phyloP scores from a whole-genome alignment of 1,140 invertebrate genomes.

The Solenopsis fugax region DNA sequence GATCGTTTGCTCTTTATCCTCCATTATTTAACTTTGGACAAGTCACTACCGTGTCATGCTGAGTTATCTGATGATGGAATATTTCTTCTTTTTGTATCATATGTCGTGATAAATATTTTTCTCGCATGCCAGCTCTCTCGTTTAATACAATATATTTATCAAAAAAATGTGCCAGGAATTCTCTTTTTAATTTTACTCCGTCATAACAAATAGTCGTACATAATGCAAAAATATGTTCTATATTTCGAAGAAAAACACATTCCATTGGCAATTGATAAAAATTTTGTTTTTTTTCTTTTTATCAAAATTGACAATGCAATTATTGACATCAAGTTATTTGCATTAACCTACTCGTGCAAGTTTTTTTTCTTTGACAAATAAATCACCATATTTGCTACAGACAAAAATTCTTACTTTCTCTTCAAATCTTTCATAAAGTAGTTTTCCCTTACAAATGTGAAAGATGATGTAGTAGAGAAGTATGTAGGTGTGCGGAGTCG shows the following conservation, averaged over 20 bases:
- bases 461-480: background rate
- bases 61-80: conserved; percentile 22
- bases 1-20: conserved; percentile 49
- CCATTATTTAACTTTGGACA: conserved; percentile 41
- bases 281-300: background rate
- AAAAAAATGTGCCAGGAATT: background rate
- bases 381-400: background rate
- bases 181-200: background rate
- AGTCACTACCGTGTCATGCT: background rate
- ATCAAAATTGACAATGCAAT: background rate
- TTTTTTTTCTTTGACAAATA: background rate
- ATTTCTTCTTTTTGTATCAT: conserved; percentile 14
- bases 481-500: background rate
- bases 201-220: background rate
- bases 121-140: background rate
- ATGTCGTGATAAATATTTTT: background rate
- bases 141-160: background rate
- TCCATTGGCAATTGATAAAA: background rate
- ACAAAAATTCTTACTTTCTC: background rate
- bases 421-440: background rate
- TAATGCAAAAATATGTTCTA: background rate
- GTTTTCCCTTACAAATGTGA: background rate
- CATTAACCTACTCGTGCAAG: background rate
- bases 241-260: conserved; percentile 1
- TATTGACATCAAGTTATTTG: background rate